Percentiles rank a stretch among this genome's conserved stretches.
phyloP scores from a whole-genome alignment of 2,888 invertebrate species.

The Lamellibrachia satsuma region DNA sequence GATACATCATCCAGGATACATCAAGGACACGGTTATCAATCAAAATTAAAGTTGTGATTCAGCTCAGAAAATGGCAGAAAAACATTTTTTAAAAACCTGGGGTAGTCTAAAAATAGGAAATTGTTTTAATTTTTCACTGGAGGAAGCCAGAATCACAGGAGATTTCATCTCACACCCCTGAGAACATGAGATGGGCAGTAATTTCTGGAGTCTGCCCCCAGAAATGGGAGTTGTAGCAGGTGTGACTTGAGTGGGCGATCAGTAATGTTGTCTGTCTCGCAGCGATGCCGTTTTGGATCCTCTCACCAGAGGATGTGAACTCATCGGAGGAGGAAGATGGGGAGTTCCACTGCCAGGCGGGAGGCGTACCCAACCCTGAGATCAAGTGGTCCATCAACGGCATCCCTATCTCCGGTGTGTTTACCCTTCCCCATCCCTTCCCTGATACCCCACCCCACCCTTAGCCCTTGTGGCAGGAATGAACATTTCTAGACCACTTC shows the following conservation, averaged over 20 bases:
- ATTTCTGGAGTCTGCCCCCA: background rate
- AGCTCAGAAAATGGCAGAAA: too few relatives aligned
- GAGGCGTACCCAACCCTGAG: constrained; percentile 85
- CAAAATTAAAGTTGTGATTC: too few relatives aligned
- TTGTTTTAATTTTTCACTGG: too few relatives aligned
- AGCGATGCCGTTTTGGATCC: constrained; percentile 84
- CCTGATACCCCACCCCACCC: background rate
- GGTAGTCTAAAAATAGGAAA: too few relatives aligned
- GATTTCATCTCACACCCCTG: too few relatives aligned
- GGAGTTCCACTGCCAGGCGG: constrained; percentile 86
- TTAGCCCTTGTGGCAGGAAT: background rate
- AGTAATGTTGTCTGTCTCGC: constrained; percentile 38
- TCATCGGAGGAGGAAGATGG: constrained; percentile 91
- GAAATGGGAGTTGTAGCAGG: background rate
- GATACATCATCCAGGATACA: too few relatives aligned
- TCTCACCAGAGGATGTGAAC: constrained; percentile 86
- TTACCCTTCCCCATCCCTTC: background rate
- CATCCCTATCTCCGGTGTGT: constrained; percentile 71
- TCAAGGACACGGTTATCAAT: too few relatives aligned
- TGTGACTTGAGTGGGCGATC: background rate
- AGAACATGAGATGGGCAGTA: too few relatives aligned
- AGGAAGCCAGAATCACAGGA: too few relatives aligned
- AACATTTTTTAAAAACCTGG: too few relatives aligned
- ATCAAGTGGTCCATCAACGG: constrained; percentile 98
- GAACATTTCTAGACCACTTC: background rate